phyloP scores from a whole-genome alignment of 2,797 vertebrate species.

The Odontamblyopus lacepedii region DNA sequence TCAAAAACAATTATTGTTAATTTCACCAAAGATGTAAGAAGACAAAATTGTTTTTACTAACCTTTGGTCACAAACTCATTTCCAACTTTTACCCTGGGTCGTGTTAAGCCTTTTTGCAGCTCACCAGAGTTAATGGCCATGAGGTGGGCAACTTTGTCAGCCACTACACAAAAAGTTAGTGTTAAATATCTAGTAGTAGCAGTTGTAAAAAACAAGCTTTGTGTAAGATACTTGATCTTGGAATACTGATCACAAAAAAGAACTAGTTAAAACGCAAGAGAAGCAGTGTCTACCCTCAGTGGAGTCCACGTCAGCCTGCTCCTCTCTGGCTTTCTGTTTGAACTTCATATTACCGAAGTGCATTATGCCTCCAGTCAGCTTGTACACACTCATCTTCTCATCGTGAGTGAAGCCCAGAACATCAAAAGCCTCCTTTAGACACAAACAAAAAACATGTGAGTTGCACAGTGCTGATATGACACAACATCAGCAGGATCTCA shows the following conservation, averaged over 20 bases:
- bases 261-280: background rate
- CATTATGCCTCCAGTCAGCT: constrained; percentile 67
- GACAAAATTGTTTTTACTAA: constrained; percentile 10
- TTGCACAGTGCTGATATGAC: background rate
- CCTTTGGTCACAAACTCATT: constrained; percentile 78
- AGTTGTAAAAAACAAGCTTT: background rate
- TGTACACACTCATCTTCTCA: constrained; percentile 70
- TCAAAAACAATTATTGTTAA: constrained; percentile 6
- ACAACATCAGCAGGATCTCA: background rate
- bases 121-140: constrained; percentile 68
- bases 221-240: background rate
- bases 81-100: constrained; percentile 66
- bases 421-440: constrained; percentile 69
- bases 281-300: constrained; percentile 48
- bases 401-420: constrained; percentile 72
- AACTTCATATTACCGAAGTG: constrained; percentile 76
- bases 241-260: background rate
- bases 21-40: background rate
- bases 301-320: constrained; percentile 76
- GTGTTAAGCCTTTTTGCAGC: constrained; percentile 72
- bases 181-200: background rate
- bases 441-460: constrained; percentile 1
- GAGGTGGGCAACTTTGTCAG: constrained; percentile 77
- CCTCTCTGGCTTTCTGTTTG: constrained; percentile 79
- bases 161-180: constrained; percentile 39